These are phyloP conservation scores for Macrochelys suwanniensis DNA, from an alignment of 2,797 vertebrate genomes.

Conservation along the genomic window DNA sequence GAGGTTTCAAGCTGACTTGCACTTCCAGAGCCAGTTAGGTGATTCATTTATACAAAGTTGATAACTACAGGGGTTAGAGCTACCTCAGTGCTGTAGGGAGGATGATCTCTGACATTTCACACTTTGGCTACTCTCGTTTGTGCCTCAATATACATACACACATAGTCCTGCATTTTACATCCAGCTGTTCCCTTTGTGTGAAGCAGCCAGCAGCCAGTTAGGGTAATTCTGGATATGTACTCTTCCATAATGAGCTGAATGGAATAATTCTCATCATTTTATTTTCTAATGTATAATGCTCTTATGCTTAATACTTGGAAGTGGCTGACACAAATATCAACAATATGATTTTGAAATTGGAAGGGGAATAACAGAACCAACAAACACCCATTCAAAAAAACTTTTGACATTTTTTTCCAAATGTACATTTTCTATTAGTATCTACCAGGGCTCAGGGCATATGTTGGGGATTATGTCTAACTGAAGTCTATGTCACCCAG, in stretches of 20 bases:
- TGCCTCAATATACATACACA: not conserved
- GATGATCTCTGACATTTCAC: not conserved
- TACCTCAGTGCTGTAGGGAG: not conserved
- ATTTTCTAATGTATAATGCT: constrained; percentile 32
- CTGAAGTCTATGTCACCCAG: not conserved
- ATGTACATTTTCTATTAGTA: constrained; percentile 1
- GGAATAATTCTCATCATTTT: constrained; percentile 26
- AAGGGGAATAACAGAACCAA: constrained; percentile 15
- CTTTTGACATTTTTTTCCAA: constrained; percentile 11
- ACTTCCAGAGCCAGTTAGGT: not conserved
- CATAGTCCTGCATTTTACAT: constrained; percentile 40
- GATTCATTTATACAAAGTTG: constrained; percentile 35
- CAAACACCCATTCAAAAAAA: not conserved
- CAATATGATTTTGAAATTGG: constrained; percentile 36
- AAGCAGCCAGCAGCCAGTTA: constrained; percentile 38
- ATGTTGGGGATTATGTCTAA: not conserved
- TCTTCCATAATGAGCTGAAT: not conserved
- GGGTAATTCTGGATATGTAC: constrained; percentile 52
- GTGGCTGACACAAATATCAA: constrained; percentile 49
- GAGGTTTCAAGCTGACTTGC: constrained; percentile 21
- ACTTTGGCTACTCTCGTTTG: not conserved
- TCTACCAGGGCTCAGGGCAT: not conserved
- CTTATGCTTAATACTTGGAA: constrained; percentile 19
- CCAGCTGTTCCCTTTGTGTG: constrained; percentile 9
- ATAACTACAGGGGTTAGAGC: constrained; percentile 4